Conservation (phyloP, 2,888 invertebrate species). For the Chrysotoxum bicinctum region DNA sequence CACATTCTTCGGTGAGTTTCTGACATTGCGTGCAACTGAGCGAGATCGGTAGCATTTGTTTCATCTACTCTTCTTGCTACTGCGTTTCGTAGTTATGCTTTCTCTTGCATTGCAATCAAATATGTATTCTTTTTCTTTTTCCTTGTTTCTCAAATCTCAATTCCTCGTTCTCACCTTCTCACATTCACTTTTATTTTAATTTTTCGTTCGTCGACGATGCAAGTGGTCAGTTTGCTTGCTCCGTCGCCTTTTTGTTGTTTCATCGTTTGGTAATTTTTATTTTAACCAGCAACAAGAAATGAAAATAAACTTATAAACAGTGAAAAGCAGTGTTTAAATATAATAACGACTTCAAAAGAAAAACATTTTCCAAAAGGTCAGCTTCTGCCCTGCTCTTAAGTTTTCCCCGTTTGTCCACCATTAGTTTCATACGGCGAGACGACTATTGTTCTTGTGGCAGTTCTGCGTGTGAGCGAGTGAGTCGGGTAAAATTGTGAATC, state of each 20-base stretch:
- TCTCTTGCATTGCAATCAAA: constrained; percentile 22
- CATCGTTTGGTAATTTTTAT: not conserved
- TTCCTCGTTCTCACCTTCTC: not conserved
- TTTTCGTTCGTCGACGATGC: constrained; percentile 45
- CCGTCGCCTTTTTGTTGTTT: constrained; percentile 9
- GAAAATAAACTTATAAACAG: not conserved
- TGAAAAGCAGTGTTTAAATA: not conserved
- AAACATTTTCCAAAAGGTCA: constrained; percentile 3
- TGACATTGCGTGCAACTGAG: not conserved
- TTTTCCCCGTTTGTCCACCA: not conserved
- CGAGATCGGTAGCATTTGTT: not conserved
- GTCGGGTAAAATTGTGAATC: not conserved
- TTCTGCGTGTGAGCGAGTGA: not conserved
- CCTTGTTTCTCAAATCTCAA: not conserved
- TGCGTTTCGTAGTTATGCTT: not conserved
- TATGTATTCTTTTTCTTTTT: not conserved
- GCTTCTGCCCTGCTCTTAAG: not conserved
- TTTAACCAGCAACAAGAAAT: not conserved
- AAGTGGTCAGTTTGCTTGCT: constrained; percentile 21
- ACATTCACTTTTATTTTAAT: constrained; percentile 35
- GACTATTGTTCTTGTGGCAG: not conserved
- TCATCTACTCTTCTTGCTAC: not conserved
- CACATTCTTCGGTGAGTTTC: constrained; percentile 36
- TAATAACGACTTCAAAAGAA: not conserved
- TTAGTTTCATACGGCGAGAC: not conserved